These are phyloP conservation scores for Leptoclinus maculatus DNA, from an alignment of 2,797 vertebrate species.

Conservation along the genomic window DNA sequence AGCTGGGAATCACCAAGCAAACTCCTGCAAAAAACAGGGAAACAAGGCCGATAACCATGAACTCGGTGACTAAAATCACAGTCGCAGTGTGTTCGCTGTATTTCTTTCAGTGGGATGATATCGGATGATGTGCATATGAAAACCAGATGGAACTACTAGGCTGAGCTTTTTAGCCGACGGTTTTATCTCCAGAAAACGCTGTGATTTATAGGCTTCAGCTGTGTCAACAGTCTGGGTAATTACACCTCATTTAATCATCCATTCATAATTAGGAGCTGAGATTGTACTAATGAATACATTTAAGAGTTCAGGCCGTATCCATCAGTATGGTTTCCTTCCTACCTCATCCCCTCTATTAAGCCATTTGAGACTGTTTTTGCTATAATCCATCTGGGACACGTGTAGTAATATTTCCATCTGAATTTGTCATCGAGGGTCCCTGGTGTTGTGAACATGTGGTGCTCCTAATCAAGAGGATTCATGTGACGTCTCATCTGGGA, in stretches of 20 bases:
- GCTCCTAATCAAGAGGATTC: constrained; percentile 41
- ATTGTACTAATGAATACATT: constrained; percentile 64
- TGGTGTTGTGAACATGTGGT: constrained; percentile 50
- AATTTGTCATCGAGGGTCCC: constrained; percentile 36
- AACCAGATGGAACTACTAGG: constrained; percentile 61
- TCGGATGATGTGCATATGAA: constrained; percentile 31
- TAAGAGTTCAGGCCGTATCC: constrained; percentile 45
- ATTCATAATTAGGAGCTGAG: constrained; percentile 58
- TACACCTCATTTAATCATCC: constrained; percentile 62
- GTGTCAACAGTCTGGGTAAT: constrained; percentile 71
- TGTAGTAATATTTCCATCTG: constrained; percentile 40
- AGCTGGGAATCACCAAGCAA: background rate
- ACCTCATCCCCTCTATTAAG: constrained; percentile 6
- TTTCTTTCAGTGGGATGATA: constrained; percentile 32
- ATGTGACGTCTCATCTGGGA: constrained; percentile 45
- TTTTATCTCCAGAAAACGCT: constrained; percentile 52
- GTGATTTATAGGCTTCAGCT: constrained; percentile 72
- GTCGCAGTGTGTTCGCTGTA: constrained; percentile 20
- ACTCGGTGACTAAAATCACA: background rate
- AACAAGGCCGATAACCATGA: background rate
- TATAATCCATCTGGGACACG: constrained; percentile 59
- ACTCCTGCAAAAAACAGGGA: background rate
- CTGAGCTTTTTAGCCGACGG: constrained; percentile 49
- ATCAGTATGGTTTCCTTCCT: constrained; percentile 28
- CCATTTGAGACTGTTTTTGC: constrained; percentile 35